Evolutionary conservation across 2,113 vertebrate species (phyloP).

Genomic region (Scopus umbretta): DNA sequence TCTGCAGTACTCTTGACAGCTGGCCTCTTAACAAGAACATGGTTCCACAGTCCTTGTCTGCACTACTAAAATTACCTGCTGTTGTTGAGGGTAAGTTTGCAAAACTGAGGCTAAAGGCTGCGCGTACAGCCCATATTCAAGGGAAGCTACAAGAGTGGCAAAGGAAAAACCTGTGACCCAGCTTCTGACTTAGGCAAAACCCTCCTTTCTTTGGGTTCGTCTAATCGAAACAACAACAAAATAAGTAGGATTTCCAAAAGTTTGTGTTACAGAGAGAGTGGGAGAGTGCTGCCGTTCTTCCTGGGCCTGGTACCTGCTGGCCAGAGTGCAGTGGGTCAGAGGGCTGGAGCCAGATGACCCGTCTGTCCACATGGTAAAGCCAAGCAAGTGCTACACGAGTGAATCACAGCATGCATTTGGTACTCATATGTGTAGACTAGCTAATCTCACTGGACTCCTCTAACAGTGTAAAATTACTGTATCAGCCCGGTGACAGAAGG

Average conservation of each 20-base stretch:
- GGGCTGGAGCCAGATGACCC: accelerated
- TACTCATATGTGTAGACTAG: neutral
- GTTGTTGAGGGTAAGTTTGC: neutral
- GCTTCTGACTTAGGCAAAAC: neutral
- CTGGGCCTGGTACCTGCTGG: neutral
- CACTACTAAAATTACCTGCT: neutral
- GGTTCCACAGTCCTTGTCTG: neutral
- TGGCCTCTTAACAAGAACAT: accelerated
- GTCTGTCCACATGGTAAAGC: neutral
- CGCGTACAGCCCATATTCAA: accelerated
- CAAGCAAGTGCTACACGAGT: neutral
- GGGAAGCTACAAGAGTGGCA: neutral
- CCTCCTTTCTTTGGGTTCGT: neutral
- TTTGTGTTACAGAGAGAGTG: neutral
- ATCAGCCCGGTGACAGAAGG: neutral
- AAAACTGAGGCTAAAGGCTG: neutral
- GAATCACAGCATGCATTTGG: neutral
- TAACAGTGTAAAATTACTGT: neutral
- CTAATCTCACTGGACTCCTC: neutral
- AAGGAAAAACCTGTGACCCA: neutral
- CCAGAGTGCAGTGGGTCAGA: neutral
- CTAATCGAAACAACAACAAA: neutral
- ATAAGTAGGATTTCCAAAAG: neutral
- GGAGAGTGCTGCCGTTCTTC: neutral
- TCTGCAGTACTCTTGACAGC: neutral